Evolutionary conservation across 2,113 vertebrate species (phyloP), one percentile per base, ranked within the genome.

Genomic region (Craseonycteris thonglongyai): DNA sequence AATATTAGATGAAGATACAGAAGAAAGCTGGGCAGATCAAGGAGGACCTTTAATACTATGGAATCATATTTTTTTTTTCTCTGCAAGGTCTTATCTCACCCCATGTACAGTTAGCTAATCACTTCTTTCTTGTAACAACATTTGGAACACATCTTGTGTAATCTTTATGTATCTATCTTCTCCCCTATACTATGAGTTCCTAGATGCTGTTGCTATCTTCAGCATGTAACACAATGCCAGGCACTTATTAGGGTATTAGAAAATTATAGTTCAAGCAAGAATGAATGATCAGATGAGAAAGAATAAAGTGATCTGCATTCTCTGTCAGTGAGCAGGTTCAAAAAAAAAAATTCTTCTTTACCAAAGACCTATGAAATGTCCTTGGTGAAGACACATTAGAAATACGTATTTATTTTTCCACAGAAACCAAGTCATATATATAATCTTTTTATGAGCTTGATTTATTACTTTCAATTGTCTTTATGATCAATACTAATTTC

Each of bases 401-500:
- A 93, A 90, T 65, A 40, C 22, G 22, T 72, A 71, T 94, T 92
- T 89, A 80, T 93, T 88, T 96, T 47, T 95, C 28, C 59, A 45
- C 51, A 54, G 81, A 93, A 83, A 56, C 84, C 92, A 90, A 83
- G 80, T 92, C 95, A 74, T 61, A 71, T 0, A 3, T 95, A 63
- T 84, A 92, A 95, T 96, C 56, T 86, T 76, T n/a, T 90, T 84
- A 93, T 58, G 92, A 96, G 81, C 47, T 89, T 95, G 93, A 92
- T 84, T 92, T 95, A 96, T 95, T 94, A 93, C 92, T 96, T 93
- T 94, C 71, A 93, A 11, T 93, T 94, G 88, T 88, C 87, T 95
- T 90, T 68, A 90, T 93, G 84, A 95, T 97, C 95, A 94, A 85
- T 97, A 96, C 84, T 88, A 68, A 96, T 96, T 96, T 94, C 80